Evolutionary conservation across 2,888 invertebrate species (phyloP).

Genomic region (Himalopsyche tibetana): DNA sequence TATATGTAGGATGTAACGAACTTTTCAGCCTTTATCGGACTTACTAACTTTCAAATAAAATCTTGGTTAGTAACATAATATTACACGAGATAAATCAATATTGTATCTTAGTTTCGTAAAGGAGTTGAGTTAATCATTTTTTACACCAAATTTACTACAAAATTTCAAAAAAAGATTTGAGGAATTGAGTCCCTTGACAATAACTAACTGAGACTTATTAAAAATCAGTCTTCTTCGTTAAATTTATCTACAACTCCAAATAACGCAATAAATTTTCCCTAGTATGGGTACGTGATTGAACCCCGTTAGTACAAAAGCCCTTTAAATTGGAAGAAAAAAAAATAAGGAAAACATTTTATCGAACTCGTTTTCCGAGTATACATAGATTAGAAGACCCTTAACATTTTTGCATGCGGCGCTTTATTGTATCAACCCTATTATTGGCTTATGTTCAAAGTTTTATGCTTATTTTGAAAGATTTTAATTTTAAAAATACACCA

Average conservation of each 20-base stretch:
- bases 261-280: conserved; percentile 19
- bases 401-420: neutral
- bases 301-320: neutral
- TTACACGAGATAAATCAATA: too few species aligned
- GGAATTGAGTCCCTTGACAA: too few species aligned
- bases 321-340: conserved; percentile 13
- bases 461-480: neutral
- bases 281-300: conserved; percentile 8
- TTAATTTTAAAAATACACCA: too few species aligned
- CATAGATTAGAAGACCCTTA: neutral
- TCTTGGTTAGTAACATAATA: too few species aligned
- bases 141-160: too few species aligned
- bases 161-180: too few species aligned
- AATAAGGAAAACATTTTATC: neutral
- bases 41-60: too few species aligned
- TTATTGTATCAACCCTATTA: neutral
- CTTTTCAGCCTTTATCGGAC: too few species aligned
- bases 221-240: neutral
- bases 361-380: conserved; percentile 1
- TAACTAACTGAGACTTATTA: too few species aligned
- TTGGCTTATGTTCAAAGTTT: neutral
- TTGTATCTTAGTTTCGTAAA: too few species aligned
- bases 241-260: neutral
- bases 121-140: too few species aligned
- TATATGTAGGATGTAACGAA: too few species aligned